These are phyloP conservation scores for Suricata suricatta DNA, from an alignment of 2,113 vertebrate genomes.

Conservation along the genomic window DNA sequence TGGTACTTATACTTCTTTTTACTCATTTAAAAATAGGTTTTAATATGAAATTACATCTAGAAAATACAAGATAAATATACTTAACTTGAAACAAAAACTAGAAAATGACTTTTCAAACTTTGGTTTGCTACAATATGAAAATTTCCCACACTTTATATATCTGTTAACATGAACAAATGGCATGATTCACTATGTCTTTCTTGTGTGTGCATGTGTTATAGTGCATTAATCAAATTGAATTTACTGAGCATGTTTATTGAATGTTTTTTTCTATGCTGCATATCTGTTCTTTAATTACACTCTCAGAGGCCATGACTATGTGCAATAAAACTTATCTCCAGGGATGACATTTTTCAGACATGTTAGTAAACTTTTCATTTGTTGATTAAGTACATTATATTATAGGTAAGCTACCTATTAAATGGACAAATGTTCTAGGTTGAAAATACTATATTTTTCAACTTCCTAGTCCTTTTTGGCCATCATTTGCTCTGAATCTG, in stretches of 20 bases:
- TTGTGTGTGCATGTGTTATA: not conserved
- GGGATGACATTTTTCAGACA: not conserved
- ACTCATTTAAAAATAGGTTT: not conserved
- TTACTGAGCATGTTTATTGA: not conserved
- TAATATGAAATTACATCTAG: not conserved
- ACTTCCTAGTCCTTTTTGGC: not conserved
- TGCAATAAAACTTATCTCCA: not conserved
- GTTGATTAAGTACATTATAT: not conserved
- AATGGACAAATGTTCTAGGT: not conserved
- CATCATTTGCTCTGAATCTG: not conserved
- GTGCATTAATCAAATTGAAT: not conserved
- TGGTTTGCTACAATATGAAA: not conserved
- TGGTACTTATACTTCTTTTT: not conserved
- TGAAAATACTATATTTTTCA: not conserved
- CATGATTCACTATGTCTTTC: not conserved
- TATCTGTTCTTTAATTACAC: not conserved
- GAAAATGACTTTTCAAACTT: slow-evolving; percentile 1
- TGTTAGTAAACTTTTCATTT: not conserved
- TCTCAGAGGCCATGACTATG: not conserved
- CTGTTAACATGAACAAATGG: not conserved
- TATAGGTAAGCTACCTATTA: not conserved
- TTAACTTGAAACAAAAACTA: not conserved
- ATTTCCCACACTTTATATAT: not conserved
- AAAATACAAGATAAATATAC: not conserved
- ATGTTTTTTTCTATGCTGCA: not conserved